Evolutionary conservation across 2,888 invertebrate genomes (phyloP).

Genomic region (Archips crataeganus): DNA sequence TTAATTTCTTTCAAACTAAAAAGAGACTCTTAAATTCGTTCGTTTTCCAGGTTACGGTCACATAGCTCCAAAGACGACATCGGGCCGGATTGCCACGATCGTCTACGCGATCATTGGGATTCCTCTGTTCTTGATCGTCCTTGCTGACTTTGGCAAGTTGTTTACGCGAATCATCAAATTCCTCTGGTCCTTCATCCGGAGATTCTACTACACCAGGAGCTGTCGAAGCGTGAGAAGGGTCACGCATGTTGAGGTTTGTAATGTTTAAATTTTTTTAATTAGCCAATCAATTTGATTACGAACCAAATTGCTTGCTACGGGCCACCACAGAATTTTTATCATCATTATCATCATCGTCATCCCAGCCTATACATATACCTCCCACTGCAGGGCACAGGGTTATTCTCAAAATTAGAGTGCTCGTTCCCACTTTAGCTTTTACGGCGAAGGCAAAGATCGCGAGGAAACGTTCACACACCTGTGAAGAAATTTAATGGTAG

Average conservation of each 20-base stretch:
- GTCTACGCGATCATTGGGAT: constrained; percentile 98
- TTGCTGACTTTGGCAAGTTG: constrained; percentile 97
- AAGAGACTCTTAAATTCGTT: background rate
- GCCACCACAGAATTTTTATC: too few species aligned
- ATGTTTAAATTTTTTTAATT: background rate
- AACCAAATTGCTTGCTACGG: too few species aligned
- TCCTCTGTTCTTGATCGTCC: constrained; percentile 96
- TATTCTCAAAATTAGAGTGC: too few species aligned
- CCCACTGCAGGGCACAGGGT: too few species aligned
- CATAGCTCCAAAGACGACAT: constrained; percentile 95
- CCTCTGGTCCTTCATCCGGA: constrained; percentile 93
- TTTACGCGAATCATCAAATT: constrained; percentile 96
- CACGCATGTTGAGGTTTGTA: constrained; percentile 89
- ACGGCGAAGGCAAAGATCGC: too few species aligned
- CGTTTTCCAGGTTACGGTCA: constrained; percentile 95
- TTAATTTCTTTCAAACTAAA: background rate
- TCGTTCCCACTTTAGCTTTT: too few species aligned
- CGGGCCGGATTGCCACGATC: constrained; percentile 95
- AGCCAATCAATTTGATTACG: too few species aligned
- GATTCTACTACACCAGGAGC: constrained; percentile 94
- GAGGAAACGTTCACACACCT: too few species aligned
- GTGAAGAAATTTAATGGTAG: too few species aligned
- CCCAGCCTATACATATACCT: too few species aligned
- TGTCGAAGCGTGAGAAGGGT: constrained; percentile 92
- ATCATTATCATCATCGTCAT: too few species aligned